Evolutionary conservation across 2,113 vertebrate species (phyloP), one percentile per base, ranked within the genome.

Genomic region (Clarias magur): DNA sequence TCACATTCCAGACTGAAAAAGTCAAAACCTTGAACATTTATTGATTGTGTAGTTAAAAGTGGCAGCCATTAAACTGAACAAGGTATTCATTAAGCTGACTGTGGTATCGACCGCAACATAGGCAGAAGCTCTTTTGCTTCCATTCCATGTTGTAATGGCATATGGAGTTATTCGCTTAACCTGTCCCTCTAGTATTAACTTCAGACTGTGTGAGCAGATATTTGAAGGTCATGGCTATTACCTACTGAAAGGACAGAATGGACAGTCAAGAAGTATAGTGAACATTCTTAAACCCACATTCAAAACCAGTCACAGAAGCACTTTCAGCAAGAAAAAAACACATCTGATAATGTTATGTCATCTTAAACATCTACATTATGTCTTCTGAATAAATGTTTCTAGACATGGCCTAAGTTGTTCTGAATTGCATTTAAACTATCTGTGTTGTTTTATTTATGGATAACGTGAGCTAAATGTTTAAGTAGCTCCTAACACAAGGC

Each of bases 21-120:
- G 78, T 70, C 56, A 87, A 76, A 63, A 78, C 27, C 25, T 17
- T 65, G 70, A 38, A 76, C 11, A 48, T 60, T 63, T 30, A 75
- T 53, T 83, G 80, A 76, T 87, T 83, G 13, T 57, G 30, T 67
- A n/a, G 42, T 86, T 67, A 86, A 79, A 34, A 54, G 48, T 42
- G 34, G 84, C 21, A 80, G 27, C 48, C 76, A 80, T 80, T 38
- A 80, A 80, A 80, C 27, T n/a, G 56, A 60, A 56, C 25, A n/a
- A 27, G 54, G 83, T 48, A 75, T 75, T 75, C 68, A 85, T 85
- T 75, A 75, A 85, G 42, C 54, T 59, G 70, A 80, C 48, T 17
- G 38, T 42, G 27, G 27, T 80, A 86, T 67, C 21, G 53, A 86
- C 57, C n/a, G n/a, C 34, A 53, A 19, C 25, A 12, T 7, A 12